phyloP scores from a whole-genome alignment of 1,140 invertebrate genomes.

The Euborellia annulipes region DNA sequence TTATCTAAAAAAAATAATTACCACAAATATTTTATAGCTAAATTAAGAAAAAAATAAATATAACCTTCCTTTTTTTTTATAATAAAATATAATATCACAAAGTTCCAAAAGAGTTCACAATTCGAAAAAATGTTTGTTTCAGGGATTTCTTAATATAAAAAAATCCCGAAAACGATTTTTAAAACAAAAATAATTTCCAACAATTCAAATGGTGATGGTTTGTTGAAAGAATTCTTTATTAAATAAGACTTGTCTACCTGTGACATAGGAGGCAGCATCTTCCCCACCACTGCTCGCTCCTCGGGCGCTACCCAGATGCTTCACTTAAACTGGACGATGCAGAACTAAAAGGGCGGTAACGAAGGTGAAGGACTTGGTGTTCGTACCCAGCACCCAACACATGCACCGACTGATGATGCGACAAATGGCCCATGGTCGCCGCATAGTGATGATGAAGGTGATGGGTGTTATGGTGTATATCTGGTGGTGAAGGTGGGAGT shows the following conservation, averaged over 20 bases:
- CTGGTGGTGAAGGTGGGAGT: slow-evolving; percentile 1
- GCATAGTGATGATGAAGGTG: slow-evolving; percentile 13
- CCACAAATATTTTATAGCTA: too few species aligned
- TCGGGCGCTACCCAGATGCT: slow-evolving; percentile 50
- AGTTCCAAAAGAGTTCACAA: too few species aligned
- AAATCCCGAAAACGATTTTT: too few species aligned
- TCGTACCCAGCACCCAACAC: slow-evolving; percentile 25
- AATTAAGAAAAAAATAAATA: too few species aligned
- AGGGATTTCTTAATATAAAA: too few species aligned
- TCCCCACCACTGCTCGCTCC: slow-evolving; percentile 53
- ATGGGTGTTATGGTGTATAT: slow-evolving; percentile 11
- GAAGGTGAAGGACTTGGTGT: slow-evolving; percentile 71
- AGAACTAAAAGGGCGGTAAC: slow-evolving; percentile 66
- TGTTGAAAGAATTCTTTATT: too few species aligned
- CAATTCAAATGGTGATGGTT: too few species aligned
- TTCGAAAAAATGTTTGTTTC: too few species aligned
- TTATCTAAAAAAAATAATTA: slow-evolving; percentile 61
- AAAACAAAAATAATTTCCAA: too few species aligned
- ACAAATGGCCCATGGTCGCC: background rate
- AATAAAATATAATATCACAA: too few species aligned
- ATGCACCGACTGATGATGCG: slow-evolving; percentile 3
- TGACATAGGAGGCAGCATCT: slow-evolving; percentile 69
- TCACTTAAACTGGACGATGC: slow-evolving; percentile 73
- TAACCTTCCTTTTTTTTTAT: too few species aligned
- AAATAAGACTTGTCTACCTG: slow-evolving; percentile 54